Evolutionary conservation across 2,888 invertebrate genomes (phyloP).

Genomic region (Panzeria rudis): DNA sequence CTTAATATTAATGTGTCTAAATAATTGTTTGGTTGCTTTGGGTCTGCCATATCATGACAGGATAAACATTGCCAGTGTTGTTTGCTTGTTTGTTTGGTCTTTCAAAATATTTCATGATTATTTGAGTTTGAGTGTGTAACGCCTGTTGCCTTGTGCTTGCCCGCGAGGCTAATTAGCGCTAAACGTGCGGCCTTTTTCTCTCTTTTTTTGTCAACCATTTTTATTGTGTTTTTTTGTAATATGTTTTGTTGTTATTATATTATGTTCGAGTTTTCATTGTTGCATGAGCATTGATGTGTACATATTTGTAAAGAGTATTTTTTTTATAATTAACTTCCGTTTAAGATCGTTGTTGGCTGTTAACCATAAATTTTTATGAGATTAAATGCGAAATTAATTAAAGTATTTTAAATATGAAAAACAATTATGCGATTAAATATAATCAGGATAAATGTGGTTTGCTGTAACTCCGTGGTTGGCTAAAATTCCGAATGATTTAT

Average conservation of each 20-base stretch:
- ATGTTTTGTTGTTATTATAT: constrained; percentile 26
- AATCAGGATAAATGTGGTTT: constrained; percentile 14
- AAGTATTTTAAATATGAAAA: constrained; percentile 33
- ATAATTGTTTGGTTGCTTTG: constrained; percentile 39
- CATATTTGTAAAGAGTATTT: constrained; percentile 6
- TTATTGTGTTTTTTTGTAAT: constrained; percentile 1
- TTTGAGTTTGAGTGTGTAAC: constrained; percentile 3
- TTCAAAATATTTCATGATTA: not conserved
- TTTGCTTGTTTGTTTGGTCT: constrained; percentile 14
- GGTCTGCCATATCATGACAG: not conserved
- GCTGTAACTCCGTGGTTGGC: not conserved
- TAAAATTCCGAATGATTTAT: constrained; percentile 4
- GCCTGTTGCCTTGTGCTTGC: constrained; percentile 53
- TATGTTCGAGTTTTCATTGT: constrained; percentile 15
- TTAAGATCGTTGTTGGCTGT: constrained; percentile 38
- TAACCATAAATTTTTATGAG: constrained; percentile 61
- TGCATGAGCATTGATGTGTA: constrained; percentile 3
- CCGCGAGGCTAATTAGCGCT: constrained; percentile 72
- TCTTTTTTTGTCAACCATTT: not conserved
- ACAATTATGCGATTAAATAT: not conserved
- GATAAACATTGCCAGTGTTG: constrained; percentile 3
- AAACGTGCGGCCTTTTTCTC: constrained; percentile 59
- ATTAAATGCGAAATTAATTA: constrained; percentile 63
- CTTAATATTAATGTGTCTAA: constrained; percentile 1
- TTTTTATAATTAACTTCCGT: constrained; percentile 49